These are phyloP conservation scores for Morpho helenor DNA, from an alignment of 2,888 invertebrate genomes.

Conservation along the genomic window DNA sequence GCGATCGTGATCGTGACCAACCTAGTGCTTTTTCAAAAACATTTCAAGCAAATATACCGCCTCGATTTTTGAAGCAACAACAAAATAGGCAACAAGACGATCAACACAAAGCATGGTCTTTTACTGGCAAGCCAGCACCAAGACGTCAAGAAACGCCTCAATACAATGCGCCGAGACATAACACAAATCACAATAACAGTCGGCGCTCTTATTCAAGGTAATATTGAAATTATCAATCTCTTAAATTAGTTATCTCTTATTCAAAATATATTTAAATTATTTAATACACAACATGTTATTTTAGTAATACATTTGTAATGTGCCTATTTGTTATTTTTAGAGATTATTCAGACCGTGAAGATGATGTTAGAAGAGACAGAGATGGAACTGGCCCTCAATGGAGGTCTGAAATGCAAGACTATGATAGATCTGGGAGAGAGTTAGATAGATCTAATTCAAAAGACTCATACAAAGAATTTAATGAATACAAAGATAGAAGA, in stretches of 20 bases:
- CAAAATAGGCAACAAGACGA: constrained; percentile 74
- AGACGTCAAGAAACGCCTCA: constrained; percentile 59
- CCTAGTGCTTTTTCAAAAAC: constrained; percentile 84
- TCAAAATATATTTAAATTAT: background rate
- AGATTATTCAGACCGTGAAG: constrained; percentile 71
- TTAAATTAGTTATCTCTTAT: too few species aligned
- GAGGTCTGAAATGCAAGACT: constrained; percentile 75
- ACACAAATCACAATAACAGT: constrained; percentile 49
- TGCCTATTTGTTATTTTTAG: constrained; percentile 42
- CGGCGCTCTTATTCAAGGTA: constrained; percentile 71
- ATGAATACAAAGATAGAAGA: constrained; percentile 70
- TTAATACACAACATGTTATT: background rate
- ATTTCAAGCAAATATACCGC: constrained; percentile 91
- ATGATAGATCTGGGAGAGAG: constrained; percentile 62
- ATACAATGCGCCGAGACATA: constrained; percentile 64
- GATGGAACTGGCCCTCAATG: constrained; percentile 67
- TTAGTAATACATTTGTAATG: constrained; percentile 2
- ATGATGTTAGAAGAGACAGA: constrained; percentile 68
- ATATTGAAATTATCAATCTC: constrained; percentile 7
- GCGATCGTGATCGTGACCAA: constrained; percentile 49
- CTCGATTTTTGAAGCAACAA: constrained; percentile 90
- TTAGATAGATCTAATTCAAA: constrained; percentile 69
- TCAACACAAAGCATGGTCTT: constrained; percentile 67
- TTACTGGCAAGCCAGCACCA: constrained; percentile 58
- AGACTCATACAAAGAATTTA: constrained; percentile 74